Conservation (phyloP, 2,113 vertebrate species). For the Engraulis encrasicolus region DNA sequence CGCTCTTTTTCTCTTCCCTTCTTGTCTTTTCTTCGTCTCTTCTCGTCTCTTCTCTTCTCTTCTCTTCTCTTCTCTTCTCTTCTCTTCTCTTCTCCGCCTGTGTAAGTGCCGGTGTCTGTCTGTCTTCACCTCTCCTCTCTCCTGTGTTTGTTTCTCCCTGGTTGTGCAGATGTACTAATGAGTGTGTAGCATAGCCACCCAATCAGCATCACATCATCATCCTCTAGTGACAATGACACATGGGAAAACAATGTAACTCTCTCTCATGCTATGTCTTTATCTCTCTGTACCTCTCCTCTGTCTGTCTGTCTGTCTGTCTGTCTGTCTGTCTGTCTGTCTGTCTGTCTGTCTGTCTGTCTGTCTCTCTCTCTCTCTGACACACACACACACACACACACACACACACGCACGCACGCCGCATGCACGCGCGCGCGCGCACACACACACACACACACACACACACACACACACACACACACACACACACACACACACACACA, state of each 20-base stretch:
- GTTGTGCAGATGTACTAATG: neutral
- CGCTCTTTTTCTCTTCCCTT: neutral
- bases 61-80: neutral
- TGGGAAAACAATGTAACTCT: slow-evolving; percentile 26
- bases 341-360: too few species aligned
- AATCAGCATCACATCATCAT: slow-evolving; percentile 30
- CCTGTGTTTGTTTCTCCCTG: slow-evolving; percentile 20
- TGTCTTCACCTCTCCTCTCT: neutral
- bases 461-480: neutral
- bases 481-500: neutral
- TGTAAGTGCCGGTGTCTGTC: too few species aligned
- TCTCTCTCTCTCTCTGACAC: too few species aligned
- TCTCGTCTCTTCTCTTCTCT: neutral
- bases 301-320: too few species aligned
- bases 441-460: neutral
- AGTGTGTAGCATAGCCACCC: slow-evolving; percentile 28
- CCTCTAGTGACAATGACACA: neutral
- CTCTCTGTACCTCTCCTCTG: slow-evolving; percentile 7
- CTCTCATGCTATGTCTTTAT: too few species aligned
- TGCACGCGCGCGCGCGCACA: too few species aligned
- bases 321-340: too few species aligned
- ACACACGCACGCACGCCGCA: too few species aligned
- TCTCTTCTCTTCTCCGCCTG: too few species aligned
- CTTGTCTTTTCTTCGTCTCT: neutral
- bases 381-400: neutral